A percentile compares a stretch with the other conserved stretches of the same genome.
These are phyloP conservation scores for Pachyuromys duprasi DNA, from an alignment of 2,797 vertebrate genomes.

Conservation along the genomic window DNA sequence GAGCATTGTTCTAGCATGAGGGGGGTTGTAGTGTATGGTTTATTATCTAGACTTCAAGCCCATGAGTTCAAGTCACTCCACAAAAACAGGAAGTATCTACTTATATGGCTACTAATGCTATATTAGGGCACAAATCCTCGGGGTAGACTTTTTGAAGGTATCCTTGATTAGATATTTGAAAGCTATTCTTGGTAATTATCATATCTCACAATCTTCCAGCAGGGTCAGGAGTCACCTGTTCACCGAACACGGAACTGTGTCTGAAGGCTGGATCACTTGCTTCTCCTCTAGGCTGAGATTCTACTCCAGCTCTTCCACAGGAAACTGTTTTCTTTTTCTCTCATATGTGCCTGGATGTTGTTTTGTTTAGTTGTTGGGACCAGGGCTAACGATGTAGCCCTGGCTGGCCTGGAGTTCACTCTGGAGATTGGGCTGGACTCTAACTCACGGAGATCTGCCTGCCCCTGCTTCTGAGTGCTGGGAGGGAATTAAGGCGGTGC, in stretches of 20 bases:
- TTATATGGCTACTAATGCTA: background rate
- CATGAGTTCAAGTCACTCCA: constrained; percentile 29
- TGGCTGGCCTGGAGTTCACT: background rate
- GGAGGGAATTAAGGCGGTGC: background rate
- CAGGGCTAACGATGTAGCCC: background rate
- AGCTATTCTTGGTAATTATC: background rate
- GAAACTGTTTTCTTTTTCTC: background rate
- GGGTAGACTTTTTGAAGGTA: background rate
- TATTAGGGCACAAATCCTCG: background rate
- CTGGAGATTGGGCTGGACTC: background rate
- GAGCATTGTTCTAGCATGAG: background rate
- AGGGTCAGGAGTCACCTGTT: background rate
- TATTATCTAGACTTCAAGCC: constrained; percentile 25
- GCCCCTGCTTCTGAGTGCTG: background rate
- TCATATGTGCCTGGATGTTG: background rate
- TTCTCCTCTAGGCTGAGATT: constrained; percentile 61
- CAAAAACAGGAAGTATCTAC: constrained; percentile 11
- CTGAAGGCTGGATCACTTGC: background rate
- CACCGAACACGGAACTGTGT: background rate
- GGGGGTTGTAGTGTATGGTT: background rate
- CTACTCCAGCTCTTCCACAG: constrained; percentile 33
- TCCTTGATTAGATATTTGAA: constrained; percentile 19
- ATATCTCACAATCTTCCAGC: background rate
- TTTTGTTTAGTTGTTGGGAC: background rate
- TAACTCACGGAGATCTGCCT: background rate